Percentiles rank a stretch among this genome's conserved stretches.
Evolutionary conservation across 2,888 invertebrate species (phyloP).

Genomic region (Dolichopus griseipennis): DNA sequence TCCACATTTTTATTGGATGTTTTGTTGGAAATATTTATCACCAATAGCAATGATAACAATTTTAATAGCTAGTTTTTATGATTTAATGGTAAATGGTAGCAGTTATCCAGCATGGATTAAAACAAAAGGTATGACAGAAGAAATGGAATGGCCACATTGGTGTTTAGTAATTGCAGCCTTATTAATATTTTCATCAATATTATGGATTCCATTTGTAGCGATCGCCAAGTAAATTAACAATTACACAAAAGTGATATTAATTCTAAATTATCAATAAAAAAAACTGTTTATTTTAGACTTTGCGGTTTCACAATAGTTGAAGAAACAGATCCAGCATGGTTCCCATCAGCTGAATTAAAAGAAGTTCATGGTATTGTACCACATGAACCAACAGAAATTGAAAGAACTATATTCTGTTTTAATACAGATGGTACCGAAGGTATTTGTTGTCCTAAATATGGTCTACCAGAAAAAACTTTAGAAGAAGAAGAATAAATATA

Average conservation of each 20-base stretch:
- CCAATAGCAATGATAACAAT: conserved; percentile 83
- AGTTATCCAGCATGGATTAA: conserved; percentile 80
- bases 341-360: conserved; percentile 76
- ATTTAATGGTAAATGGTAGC: conserved; percentile 70
- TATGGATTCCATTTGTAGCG: conserved; percentile 82
- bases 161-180: conserved; percentile 63
- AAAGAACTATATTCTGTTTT: conserved; percentile 75
- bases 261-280: neutral
- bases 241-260: neutral
- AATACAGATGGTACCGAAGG: conserved; percentile 74
- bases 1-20: conserved; percentile 82
- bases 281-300: conserved; percentile 50
- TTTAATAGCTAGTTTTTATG: conserved; percentile 70
- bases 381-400: conserved; percentile 67
- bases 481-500: conserved; percentile 39
- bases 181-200: conserved; percentile 67
- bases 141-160: conserved; percentile 83
- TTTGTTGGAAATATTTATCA: conserved; percentile 91
- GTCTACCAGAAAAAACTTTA: conserved; percentile 39
- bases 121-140: conserved; percentile 60
- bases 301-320: conserved; percentile 73
- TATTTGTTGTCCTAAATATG: conserved; percentile 64
- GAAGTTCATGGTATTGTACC: conserved; percentile 85
- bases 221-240: conserved; percentile 60
- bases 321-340: conserved; percentile 87